Percentiles rank a stretch among this genome's conserved stretches.
phyloP scores from a whole-genome alignment of 2,113 vertebrate genomes.

The Saguinus midas region DNA sequence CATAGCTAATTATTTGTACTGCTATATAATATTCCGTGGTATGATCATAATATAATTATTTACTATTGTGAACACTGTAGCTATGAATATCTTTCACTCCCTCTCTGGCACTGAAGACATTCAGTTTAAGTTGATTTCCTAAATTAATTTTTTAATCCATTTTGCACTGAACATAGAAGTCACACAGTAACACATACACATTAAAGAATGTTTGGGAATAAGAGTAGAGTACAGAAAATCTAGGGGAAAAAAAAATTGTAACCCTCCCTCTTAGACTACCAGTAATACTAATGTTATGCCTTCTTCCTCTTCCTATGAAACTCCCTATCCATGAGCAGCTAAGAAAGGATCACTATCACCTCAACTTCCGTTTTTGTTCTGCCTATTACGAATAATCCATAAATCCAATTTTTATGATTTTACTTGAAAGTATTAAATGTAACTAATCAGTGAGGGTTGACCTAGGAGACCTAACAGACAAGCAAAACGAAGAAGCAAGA shows the following conservation, averaged over 20 bases:
- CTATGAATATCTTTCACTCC: neutral
- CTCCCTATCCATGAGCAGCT: neutral
- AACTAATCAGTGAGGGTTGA: neutral
- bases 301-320: slow-evolving; percentile 12
- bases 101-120: neutral
- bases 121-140: neutral
- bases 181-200: neutral
- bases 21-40: neutral
- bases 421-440: slow-evolving; percentile 12
- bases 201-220: neutral
- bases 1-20: neutral
- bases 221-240: neutral
- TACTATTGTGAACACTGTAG: neutral
- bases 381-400: neutral
- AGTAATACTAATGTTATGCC: neutral
- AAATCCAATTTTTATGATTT: slow-evolving; percentile 30
- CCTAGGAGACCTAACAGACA: neutral
- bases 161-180: neutral
- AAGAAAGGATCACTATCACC: neutral
- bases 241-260: neutral
- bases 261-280: neutral
- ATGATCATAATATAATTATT: neutral
- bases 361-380: neutral
- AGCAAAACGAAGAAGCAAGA: neutral
- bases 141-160: neutral